phyloP scores from a whole-genome alignment of 2,797 vertebrate genomes.

The Notoglanidium macrostoma region DNA sequence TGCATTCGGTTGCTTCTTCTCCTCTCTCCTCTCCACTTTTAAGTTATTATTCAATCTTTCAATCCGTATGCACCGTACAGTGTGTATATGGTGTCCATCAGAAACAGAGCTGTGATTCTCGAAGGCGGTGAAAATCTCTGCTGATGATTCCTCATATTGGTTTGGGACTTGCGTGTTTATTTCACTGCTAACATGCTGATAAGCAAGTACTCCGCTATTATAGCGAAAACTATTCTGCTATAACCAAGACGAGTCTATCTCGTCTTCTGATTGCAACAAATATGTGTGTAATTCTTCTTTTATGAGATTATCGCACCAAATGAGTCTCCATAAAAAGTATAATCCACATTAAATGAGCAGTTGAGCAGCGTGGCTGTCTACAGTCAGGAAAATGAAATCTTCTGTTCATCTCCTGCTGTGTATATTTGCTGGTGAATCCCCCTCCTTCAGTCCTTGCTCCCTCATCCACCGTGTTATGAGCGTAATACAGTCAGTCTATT shows the following conservation, averaged over 20 bases:
- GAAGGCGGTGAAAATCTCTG: neutral
- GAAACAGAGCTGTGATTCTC: constrained; percentile 6
- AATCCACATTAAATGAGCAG: constrained; percentile 60
- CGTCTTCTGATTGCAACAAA: constrained; percentile 39
- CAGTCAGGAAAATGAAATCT: constrained; percentile 63
- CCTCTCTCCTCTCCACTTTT: neutral
- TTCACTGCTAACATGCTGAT: neutral
- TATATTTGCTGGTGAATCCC: constrained; percentile 61
- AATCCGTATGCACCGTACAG: neutral
- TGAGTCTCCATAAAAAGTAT: constrained; percentile 29
- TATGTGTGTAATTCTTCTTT: constrained; percentile 42
- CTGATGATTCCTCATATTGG: neutral
- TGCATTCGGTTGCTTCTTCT: neutral
- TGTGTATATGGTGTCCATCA: neutral
- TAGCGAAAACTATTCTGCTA: neutral
- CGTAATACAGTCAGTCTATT: constrained; percentile 64
- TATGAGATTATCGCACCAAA: constrained; percentile 33
- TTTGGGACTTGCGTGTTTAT: constrained; percentile 2
- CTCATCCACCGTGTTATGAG: constrained; percentile 35
- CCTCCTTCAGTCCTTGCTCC: neutral
- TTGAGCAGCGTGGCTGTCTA: constrained; percentile 56
- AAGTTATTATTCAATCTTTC: constrained; percentile 9
- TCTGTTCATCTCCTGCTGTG: constrained; percentile 54
- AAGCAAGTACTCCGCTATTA: neutral
- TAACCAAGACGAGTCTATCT: constrained; percentile 13